Evolutionary conservation across 92 coral and sea anemone genomes (phyloP).

Genomic region (Epizoanthus stellaris): DNA sequence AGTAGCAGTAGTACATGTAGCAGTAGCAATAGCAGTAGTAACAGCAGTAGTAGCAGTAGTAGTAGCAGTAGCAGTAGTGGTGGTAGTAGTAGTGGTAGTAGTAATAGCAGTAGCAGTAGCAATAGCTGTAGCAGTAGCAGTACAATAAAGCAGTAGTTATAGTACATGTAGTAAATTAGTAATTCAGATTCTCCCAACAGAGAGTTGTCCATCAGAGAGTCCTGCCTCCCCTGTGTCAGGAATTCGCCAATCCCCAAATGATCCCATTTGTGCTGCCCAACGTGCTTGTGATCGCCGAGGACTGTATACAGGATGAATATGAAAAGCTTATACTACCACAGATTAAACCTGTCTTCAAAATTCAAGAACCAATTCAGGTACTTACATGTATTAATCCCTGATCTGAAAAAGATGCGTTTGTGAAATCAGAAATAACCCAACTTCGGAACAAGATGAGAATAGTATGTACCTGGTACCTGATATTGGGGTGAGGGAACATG

Average conservation of each 20-base stretch:
- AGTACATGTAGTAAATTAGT: not conserved
- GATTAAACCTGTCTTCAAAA: slow-evolving; percentile 93
- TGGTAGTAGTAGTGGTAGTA: no score
- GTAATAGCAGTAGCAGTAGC: no score
- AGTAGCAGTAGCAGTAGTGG: no score
- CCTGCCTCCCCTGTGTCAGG: slow-evolving; percentile 90
- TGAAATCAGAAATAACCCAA: no score
- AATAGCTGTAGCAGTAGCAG: not conserved
- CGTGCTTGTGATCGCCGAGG: slow-evolving; percentile 89
- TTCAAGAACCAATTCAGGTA: slow-evolving; percentile 96
- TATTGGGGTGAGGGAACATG: no score
- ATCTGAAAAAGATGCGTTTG: no score
- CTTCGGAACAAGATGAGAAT: no score
- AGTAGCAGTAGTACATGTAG: no score
- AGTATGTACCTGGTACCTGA: no score
- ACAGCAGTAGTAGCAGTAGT: no score
- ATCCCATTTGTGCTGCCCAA: slow-evolving; percentile 97
- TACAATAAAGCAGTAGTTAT: not conserved
- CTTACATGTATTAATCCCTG: no score
- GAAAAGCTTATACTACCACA: slow-evolving; percentile 77
- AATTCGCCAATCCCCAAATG: slow-evolving; percentile 90
- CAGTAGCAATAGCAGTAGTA: no score
- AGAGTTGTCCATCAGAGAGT: slow-evolving; percentile 92
- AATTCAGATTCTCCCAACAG: slow-evolving; percentile 40
- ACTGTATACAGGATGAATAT: slow-evolving; percentile 84